Evolutionary conservation across 2,888 invertebrate species (phyloP), one percentile per base, ranked within the genome.

Genomic region (Platypus cylindrus): DNA sequence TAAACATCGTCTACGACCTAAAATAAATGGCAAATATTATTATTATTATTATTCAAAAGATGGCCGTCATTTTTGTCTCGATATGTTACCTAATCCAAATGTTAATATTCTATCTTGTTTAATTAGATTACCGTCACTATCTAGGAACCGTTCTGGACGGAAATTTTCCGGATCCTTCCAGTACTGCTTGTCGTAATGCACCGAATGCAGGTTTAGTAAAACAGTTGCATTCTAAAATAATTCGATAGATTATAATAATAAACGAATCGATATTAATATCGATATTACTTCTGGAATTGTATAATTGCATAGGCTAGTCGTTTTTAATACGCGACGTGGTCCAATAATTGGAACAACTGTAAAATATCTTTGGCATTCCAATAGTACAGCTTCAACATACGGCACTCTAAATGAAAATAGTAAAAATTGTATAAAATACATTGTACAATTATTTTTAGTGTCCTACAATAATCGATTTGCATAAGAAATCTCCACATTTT

Each of bases 111-210:
- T 46, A 14, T 63, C 60, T 18, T 51, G 45, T 14, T 41, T 33
- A 2, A 51, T 34, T 11, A 62, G 36, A 32, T 53, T 51, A 25
- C 60, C 60, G 17, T 56, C 41, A 0, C 49, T 43, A 44, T 64
- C 56, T 5, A 79, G 49, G 49, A 77, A 78, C 42, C 79, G 62
- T 50, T 77, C 75, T 0, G 79, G 79, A 3, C 68, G 61, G 49
- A 78, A 79, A 2, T 48, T 55, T 16, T 71, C 59, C 0, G 79
- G 78, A 46, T 78, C 71, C 1, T 60, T 59, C 71, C 74, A 79
- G 37, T 69, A 60, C 1, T 62, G 49, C 16, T 64, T 55, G 48
- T 76, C 71, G 54, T 68, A 65, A 46, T 73, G 66, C 3, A 75
- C 64, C 2, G 71, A 67, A 45, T 68, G 47, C 28, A 49, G 29